Conservation (phyloP, 1,140 invertebrate species). For the Luehdorfia chinensis region DNA sequence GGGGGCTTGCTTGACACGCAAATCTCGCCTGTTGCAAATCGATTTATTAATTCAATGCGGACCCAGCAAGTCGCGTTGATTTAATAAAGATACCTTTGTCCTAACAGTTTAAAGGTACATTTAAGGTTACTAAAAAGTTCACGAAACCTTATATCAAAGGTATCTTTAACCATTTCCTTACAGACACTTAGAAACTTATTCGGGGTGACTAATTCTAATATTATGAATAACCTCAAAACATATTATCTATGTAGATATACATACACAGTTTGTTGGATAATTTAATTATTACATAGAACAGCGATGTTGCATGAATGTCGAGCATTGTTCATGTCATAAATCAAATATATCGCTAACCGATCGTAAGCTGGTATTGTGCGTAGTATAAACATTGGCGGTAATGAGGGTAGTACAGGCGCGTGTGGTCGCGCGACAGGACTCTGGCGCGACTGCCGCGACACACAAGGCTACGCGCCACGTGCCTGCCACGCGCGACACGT, state of each 20-base stretch:
- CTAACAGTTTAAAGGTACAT: too few relatives aligned
- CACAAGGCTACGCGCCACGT: slow-evolving; percentile 44
- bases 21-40: slow-evolving; percentile 60
- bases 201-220: too few relatives aligned
- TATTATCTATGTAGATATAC: too few relatives aligned
- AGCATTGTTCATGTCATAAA: slow-evolving; percentile 22
- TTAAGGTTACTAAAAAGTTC: too few relatives aligned
- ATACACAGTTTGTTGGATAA: too few relatives aligned
- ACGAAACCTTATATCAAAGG: too few relatives aligned
- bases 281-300: too few relatives aligned
- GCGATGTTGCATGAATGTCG: not conserved
- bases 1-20: slow-evolving; percentile 55
- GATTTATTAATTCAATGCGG: slow-evolving; percentile 59
- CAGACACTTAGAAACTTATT: too few relatives aligned
- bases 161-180: not conserved
- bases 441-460: slow-evolving; percentile 23
- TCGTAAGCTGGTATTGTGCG: slow-evolving; percentile 41
- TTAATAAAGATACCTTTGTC: too few relatives aligned
- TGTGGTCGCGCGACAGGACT: slow-evolving; percentile 26
- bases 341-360: slow-evolving; percentile 46
- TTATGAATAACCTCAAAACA: too few relatives aligned
- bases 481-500: slow-evolving; percentile 63
- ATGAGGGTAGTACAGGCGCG: slow-evolving; percentile 35
- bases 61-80: slow-evolving; percentile 11
- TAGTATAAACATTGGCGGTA: slow-evolving; percentile 58